Evolutionary conservation across 1,140 invertebrate species (phyloP).

Genomic region (Choristoneura fumiferana): DNA sequence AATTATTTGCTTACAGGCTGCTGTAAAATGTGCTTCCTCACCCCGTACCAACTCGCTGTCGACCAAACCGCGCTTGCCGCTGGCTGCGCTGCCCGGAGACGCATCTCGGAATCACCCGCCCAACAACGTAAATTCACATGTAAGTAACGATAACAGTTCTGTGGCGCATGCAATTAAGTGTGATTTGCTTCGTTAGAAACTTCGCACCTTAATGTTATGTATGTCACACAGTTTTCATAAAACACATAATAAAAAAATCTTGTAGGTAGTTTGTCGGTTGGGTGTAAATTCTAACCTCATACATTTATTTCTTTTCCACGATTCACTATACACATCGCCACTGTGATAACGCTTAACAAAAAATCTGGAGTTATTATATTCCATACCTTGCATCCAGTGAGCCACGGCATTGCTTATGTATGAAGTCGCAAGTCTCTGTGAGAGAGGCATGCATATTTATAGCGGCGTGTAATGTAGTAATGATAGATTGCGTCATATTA

Average conservation of each 20-base stretch:
- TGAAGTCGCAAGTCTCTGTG: conserved; percentile 15
- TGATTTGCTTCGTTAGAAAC: too few relatives aligned
- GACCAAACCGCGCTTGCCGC: conserved; percentile 63
- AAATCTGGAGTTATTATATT: background rate
- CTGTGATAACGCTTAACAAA: background rate
- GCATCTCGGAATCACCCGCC: conserved; percentile 61
- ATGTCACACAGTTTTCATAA: too few relatives aligned
- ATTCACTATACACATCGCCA: too few relatives aligned
- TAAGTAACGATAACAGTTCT: conserved; percentile 41
- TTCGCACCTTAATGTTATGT: too few relatives aligned
- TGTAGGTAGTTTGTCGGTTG: too few relatives aligned
- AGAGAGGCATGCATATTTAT: conserved; percentile 17
- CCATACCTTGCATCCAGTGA: background rate
- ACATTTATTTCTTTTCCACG: too few relatives aligned
- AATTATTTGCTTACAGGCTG: conserved; percentile 51
- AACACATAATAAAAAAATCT: too few relatives aligned
- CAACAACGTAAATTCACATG: conserved; percentile 70
- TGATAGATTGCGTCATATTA: conserved; percentile 15
- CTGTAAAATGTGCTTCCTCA: conserved; percentile 72
- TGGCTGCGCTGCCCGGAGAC: conserved; percentile 61
- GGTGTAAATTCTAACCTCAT: too few relatives aligned
- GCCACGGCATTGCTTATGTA: conserved; percentile 8
- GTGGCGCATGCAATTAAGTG: too few relatives aligned
- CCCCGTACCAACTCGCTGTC: conserved; percentile 70
- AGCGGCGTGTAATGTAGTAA: conserved; percentile 12